A percentile compares a stretch with the other conserved stretches of the same genome.
These are phyloP conservation scores for Pipistrellus kuhlii DNA, from an alignment of 2,797 vertebrate genomes.

Conservation along the genomic window DNA sequence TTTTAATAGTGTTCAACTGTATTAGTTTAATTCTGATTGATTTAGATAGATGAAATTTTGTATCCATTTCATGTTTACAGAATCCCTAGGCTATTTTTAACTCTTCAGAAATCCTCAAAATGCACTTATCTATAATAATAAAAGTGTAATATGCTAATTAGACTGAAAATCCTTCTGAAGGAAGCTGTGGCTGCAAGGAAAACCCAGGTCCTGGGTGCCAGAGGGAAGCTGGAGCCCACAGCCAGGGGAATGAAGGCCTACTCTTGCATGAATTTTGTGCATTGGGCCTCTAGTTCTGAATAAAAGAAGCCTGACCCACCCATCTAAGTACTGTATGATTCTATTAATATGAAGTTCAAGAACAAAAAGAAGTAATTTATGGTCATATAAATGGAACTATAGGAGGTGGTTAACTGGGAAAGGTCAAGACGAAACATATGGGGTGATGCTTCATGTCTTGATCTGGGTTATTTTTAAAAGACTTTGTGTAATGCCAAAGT, in stretches of 20 bases:
- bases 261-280: too few species aligned
- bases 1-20: neutral
- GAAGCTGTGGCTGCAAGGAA: too few species aligned
- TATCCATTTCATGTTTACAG: neutral
- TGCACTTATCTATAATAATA: neutral
- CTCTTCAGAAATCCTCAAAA: neutral
- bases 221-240: too few species aligned
- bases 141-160: too few species aligned
- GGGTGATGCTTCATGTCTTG: neutral
- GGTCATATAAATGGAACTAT: neutral
- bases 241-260: too few species aligned
- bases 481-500: neutral
- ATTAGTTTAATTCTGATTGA: neutral
- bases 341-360: neutral
- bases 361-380: neutral
- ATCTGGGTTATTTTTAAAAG: neutral
- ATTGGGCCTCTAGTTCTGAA: neutral
- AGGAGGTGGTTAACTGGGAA: neutral
- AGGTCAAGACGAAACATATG: neutral
- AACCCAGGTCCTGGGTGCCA: too few species aligned
- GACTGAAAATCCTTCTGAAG: too few species aligned
- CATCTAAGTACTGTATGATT: neutral
- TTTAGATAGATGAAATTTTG: neutral
- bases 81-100: neutral
- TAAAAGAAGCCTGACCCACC: neutral